Conservation (phyloP, 2,888 invertebrate genomes). For the Lamellibrachia satsuma region DNA sequence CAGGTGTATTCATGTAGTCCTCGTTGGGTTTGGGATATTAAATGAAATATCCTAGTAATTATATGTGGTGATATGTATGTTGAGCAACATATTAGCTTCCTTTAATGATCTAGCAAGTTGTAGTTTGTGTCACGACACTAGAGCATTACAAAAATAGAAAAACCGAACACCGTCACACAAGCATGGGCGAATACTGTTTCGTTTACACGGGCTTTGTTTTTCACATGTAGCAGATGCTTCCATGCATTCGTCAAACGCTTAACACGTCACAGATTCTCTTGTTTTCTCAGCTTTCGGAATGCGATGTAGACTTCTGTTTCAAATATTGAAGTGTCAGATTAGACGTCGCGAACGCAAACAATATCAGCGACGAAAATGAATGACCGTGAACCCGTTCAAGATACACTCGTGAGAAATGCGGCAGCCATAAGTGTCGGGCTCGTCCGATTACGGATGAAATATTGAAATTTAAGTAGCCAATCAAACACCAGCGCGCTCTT, state of each 20-base stretch:
- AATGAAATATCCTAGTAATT: background rate
- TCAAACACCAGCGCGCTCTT: background rate
- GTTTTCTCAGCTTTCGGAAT: background rate
- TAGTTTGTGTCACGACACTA: no score
- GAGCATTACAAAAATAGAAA: no score
- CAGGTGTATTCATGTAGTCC: no score
- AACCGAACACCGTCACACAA: background rate
- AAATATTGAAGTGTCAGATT: background rate
- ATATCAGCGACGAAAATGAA: background rate
- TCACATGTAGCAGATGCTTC: background rate
- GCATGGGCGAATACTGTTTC: background rate
- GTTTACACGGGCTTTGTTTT: background rate
- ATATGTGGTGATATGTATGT: background rate
- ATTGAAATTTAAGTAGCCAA: slow-evolving; percentile 3
- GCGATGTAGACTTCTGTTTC: background rate
- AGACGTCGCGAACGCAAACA: background rate
- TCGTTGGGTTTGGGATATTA: no score
- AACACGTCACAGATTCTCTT: background rate
- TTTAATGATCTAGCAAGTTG: background rate
- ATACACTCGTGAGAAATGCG: background rate
- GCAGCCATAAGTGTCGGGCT: background rate
- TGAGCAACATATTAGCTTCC: background rate
- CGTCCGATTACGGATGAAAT: slow-evolving; percentile 17
- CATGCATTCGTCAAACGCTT: background rate
- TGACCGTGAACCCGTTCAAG: background rate